Evolutionary conservation across 1,140 invertebrate species (phyloP).

Genomic region (Steinernema khuongi): DNA sequence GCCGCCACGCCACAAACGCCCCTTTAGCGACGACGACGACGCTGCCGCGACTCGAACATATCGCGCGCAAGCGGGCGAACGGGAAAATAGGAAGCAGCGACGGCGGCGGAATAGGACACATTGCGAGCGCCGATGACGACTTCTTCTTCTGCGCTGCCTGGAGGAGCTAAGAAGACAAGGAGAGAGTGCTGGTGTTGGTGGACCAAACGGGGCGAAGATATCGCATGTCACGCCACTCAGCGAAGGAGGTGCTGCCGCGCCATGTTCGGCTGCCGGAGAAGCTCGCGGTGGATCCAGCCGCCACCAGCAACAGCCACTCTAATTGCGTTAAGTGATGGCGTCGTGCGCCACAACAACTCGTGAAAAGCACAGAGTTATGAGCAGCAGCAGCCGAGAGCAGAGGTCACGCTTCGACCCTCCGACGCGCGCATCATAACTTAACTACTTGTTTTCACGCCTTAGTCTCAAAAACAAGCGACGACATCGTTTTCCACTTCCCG

Average conservation of each 20-base stretch:
- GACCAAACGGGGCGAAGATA: slow-evolving; percentile 7
- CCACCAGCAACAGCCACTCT: too few species aligned
- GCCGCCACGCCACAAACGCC: neutral
- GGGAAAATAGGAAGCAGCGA: too few species aligned
- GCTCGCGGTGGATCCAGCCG: too few species aligned
- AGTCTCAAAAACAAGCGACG: neutral
- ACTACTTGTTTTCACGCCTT: slow-evolving; percentile 15
- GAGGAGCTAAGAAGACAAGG: neutral
- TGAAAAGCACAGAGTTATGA: neutral
- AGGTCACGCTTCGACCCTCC: slow-evolving; percentile 12
- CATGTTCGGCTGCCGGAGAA: too few species aligned
- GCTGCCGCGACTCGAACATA: neutral
- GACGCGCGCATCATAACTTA: neutral
- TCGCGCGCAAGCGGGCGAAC: neutral
- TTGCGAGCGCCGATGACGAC: neutral
- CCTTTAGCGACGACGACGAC: neutral
- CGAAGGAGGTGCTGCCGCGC: too few species aligned
- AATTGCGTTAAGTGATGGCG: slow-evolving; percentile 1
- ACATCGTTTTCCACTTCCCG: neutral
- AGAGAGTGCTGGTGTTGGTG: neutral
- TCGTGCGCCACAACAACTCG: neutral
- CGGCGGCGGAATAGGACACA: neutral
- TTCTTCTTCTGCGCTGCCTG: neutral
- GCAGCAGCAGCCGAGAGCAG: neutral
- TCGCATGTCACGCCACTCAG: slow-evolving; percentile 14